Conservation (phyloP, 2,113 vertebrate genomes). For the Heterochromis multidens region DNA sequence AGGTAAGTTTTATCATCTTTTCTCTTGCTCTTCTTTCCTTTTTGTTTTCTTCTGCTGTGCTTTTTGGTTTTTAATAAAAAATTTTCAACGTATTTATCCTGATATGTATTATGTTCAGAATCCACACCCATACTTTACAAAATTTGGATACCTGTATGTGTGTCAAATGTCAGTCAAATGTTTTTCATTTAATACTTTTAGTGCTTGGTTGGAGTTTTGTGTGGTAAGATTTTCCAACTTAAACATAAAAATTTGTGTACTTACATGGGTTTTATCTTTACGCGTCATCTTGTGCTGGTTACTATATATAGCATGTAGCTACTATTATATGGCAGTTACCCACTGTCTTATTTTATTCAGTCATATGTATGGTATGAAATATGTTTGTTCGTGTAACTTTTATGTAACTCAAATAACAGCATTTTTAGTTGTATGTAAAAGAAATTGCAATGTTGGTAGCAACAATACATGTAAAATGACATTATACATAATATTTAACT, state of each 20-base stretch:
- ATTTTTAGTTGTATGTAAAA: neutral
- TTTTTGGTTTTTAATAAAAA: neutral
- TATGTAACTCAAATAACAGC: neutral
- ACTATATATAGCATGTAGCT: neutral
- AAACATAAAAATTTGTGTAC: neutral
- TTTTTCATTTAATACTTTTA: neutral
- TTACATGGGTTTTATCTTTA: neutral
- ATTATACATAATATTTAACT: neutral
- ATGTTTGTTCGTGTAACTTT: neutral
- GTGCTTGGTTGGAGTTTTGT: neutral
- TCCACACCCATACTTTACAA: neutral
- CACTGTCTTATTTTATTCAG: no score
- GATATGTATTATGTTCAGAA: neutral
- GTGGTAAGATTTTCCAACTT: neutral
- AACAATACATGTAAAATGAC: neutral
- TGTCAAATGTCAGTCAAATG: neutral
- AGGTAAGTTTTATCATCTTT: neutral
- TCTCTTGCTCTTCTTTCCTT: neutral
- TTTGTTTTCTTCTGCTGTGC: neutral
- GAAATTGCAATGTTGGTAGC: neutral
- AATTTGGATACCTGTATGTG: neutral
- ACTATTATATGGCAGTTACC: neutral
- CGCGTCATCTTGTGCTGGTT: neutral
- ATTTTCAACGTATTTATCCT: neutral
- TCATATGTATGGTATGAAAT: no score